Evolutionary conservation across 2,888 invertebrate genomes (phyloP).

Genomic region (Hemicrepidius hirtus): DNA sequence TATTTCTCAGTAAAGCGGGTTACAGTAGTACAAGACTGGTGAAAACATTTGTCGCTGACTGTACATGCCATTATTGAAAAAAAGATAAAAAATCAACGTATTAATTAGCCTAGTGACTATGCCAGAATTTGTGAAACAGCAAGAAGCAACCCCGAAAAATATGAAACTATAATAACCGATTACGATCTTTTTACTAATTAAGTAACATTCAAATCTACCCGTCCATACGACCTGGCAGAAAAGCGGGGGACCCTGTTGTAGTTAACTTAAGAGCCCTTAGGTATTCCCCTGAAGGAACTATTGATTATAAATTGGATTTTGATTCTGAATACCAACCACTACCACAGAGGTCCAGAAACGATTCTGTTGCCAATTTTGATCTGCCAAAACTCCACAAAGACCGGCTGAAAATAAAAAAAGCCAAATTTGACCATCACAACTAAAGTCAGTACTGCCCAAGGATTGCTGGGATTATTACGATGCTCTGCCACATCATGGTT

Average conservation of each 20-base stretch:
- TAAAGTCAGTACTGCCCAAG: not conserved
- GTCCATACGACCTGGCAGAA: not conserved
- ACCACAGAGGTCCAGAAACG: too few species aligned
- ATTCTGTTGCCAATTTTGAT: not conserved
- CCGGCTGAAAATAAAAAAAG: slow-evolving; percentile 1
- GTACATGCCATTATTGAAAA: slow-evolving; percentile 2
- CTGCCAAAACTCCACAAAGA: not conserved
- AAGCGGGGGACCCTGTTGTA: too few species aligned
- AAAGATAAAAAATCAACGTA: not conserved
- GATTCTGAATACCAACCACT: not conserved
- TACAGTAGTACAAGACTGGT: too few species aligned
- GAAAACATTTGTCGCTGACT: too few species aligned
- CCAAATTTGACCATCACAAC: slow-evolving; percentile 6
- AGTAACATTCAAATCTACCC: too few species aligned
- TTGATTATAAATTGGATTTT: slow-evolving; percentile 2
- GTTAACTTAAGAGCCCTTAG: not conserved
- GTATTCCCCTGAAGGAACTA: not conserved
- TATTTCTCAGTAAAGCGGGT: too few species aligned
- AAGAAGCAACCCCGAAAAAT: too few species aligned
- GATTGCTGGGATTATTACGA: too few species aligned
- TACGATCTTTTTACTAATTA: too few species aligned
- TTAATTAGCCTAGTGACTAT: slow-evolving; percentile 20
- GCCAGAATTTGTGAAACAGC: not conserved
- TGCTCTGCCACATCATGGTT: too few species aligned
- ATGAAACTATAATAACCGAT: too few species aligned